These are phyloP conservation scores for Gandaritis pyraliata DNA, from an alignment of 2,888 invertebrate genomes.

Conservation along the genomic window DNA sequence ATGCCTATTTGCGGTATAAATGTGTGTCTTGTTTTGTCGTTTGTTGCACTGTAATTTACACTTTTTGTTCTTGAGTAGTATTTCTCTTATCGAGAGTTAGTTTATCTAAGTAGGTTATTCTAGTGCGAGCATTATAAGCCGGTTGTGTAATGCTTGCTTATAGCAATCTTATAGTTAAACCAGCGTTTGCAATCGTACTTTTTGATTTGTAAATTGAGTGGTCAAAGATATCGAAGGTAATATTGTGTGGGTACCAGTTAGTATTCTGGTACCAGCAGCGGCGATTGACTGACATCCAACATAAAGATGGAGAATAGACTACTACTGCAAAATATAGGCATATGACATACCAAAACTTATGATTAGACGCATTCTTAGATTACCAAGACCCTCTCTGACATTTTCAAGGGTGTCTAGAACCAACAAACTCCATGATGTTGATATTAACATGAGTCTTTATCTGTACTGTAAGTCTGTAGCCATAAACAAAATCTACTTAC, in stretches of 20 bases:
- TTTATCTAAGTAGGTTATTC: constrained; percentile 2
- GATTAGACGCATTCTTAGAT: no score
- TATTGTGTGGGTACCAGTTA: no score
- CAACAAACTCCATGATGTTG: background rate
- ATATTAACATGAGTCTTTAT: background rate
- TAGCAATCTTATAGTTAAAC: background rate
- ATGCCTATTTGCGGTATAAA: background rate
- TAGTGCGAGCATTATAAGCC: background rate
- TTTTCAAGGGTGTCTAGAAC: background rate
- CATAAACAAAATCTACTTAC: constrained; percentile 9
- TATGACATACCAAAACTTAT: no score
- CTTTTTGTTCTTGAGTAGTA: background rate
- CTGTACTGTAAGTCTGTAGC: background rate
- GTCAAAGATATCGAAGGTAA: no score
- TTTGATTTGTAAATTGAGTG: no score
- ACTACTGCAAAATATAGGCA: no score
- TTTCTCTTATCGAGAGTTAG: constrained; percentile 8
- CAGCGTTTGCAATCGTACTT: background rate
- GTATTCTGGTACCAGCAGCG: no score
- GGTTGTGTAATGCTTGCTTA: background rate
- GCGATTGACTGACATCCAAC: no score
- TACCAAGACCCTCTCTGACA: no score
- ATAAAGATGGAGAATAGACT: no score
- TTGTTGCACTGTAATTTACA: background rate
- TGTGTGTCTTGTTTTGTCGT: no score